Base-by-base conservation (phyloP, 2,888 invertebrate species). In the Stenurella melanura region DNA sequence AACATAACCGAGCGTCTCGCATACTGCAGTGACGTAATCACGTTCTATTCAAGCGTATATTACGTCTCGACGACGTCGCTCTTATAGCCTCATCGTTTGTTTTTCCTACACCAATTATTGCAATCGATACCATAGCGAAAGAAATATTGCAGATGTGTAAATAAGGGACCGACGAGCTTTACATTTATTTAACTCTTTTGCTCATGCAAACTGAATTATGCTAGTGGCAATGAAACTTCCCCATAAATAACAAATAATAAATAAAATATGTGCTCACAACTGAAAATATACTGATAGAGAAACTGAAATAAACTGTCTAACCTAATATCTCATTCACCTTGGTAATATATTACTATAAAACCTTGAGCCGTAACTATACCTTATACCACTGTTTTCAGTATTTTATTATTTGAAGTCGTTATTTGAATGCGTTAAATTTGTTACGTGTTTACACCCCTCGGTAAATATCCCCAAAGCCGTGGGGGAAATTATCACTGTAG, bases 21-120 rank as follows among this genome's bases (percentile, higher is more conserved):
- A 70, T 70, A 70, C 42, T 70, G 58, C 71, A 60, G 70, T 76
- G 73, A 78, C 76, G 78, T 75, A 78, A 78, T 76, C 76, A 75
- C 72, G 69, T 54, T 74, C 76, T 76, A 78, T 78, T 78, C 75
- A 78, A 58, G 78, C 75, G 78, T 73, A 73, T 26, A 66, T 38
- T 42, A 1, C 66, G 64, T 56, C 64, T 58, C 58, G 58, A 70
- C 34, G 69, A 69, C 72, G 30, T 34, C 50, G 63, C 50, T 61
- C 50, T 50, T 26, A 57, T n/a, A 19, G 66, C 56, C 34, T 17
- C 34, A 26, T 54, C 42, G 34, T 73, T 66, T 73, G 73, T 73
- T 73, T 73, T 69, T 73, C 66, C 21, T 64, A 64, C 26, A 42
- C 63, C 72, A 63, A 72, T 72, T 72, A 72, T 72, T 64, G 38